Evolutionary conservation across 1,140 invertebrate species (phyloP).

Genomic region (Habropoda laboriosa): DNA sequence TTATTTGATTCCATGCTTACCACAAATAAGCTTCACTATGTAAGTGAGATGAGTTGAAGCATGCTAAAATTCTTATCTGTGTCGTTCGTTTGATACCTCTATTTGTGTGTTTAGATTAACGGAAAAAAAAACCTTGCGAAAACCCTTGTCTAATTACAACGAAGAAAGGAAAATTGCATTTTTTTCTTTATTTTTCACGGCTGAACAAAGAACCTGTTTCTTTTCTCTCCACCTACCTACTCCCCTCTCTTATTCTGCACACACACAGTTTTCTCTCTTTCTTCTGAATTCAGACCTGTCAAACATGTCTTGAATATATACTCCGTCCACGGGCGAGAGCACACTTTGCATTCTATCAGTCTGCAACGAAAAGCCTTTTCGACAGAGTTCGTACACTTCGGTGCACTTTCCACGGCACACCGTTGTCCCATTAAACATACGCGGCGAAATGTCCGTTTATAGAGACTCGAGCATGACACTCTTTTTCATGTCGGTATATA

Average conservation of each 20-base stretch:
- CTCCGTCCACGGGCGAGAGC: neutral
- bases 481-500: neutral
- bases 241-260: neutral
- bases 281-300: neutral
- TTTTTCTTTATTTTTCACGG: neutral
- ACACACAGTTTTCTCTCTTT: slow-evolving; percentile 16
- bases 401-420: neutral
- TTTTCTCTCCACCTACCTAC: neutral
- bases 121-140: too few relatives aligned
- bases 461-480: slow-evolving; percentile 35
- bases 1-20: slow-evolving; percentile 78
- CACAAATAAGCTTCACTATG: slow-evolving; percentile 76
- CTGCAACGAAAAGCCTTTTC: neutral
- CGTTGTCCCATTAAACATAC: neutral
- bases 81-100: slow-evolving; percentile 15
- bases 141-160: too few relatives aligned
- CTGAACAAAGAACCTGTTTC: too few relatives aligned
- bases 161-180: neutral
- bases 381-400: neutral
- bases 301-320: neutral
- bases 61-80: slow-evolving; percentile 64
- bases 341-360: slow-evolving; percentile 26
- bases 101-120: slow-evolving; percentile 21
- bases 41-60: slow-evolving; percentile 76
- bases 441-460: neutral